Percentiles rank a stretch among this genome's conserved stretches.
These are phyloP conservation scores for Drosophila yooni DNA, from an alignment of 2,888 invertebrate species.

Conservation along the genomic window DNA sequence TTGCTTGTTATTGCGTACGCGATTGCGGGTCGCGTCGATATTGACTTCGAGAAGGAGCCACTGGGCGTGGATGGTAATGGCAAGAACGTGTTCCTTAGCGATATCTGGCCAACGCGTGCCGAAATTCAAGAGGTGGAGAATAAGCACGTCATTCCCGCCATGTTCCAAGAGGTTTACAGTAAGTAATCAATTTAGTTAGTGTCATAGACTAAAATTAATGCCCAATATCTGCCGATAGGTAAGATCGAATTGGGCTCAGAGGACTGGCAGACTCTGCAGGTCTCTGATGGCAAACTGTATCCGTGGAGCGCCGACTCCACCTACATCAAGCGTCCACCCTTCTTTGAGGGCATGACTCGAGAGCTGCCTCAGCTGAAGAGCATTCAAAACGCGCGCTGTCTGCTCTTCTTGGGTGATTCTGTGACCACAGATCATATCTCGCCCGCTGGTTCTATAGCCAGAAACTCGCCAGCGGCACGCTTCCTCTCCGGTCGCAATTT, in stretches of 20 bases:
- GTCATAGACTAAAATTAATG: neutral
- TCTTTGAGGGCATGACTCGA: slow-evolving; percentile 93
- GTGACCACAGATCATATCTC: slow-evolving; percentile 99
- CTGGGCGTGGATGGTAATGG: slow-evolving; percentile 89
- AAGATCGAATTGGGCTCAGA: slow-evolving; percentile 94
- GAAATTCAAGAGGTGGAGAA: slow-evolving; percentile 96
- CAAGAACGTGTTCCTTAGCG: slow-evolving; percentile 91
- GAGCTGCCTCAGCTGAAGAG: slow-evolving; percentile 87
- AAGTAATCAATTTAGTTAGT: slow-evolving; percentile 33
- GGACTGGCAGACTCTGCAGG: slow-evolving; percentile 93
- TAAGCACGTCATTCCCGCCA: slow-evolving; percentile 95
- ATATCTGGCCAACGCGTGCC: slow-evolving; percentile 97
- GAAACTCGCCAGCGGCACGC: slow-evolving; percentile 93
- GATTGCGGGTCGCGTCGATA: slow-evolving; percentile 96
- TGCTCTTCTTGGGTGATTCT: slow-evolving; percentile 96
- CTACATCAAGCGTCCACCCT: slow-evolving; percentile 98
- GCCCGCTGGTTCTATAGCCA: slow-evolving; percentile 98
- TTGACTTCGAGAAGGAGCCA: slow-evolving; percentile 97
- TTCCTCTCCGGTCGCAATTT: slow-evolving; percentile 85
- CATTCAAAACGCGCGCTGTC: slow-evolving; percentile 91
- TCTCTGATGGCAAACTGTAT: slow-evolving; percentile 93
- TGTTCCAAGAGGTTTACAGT: slow-evolving; percentile 93
- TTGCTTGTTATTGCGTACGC: slow-evolving; percentile 98
- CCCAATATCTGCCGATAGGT: slow-evolving; percentile 80
- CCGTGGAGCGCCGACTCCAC: slow-evolving; percentile 96